Percentiles rank a stretch among this genome's conserved stretches.
These are phyloP conservation scores for Channa striata DNA, from an alignment of 2,797 vertebrate species.

Conservation along the genomic window DNA sequence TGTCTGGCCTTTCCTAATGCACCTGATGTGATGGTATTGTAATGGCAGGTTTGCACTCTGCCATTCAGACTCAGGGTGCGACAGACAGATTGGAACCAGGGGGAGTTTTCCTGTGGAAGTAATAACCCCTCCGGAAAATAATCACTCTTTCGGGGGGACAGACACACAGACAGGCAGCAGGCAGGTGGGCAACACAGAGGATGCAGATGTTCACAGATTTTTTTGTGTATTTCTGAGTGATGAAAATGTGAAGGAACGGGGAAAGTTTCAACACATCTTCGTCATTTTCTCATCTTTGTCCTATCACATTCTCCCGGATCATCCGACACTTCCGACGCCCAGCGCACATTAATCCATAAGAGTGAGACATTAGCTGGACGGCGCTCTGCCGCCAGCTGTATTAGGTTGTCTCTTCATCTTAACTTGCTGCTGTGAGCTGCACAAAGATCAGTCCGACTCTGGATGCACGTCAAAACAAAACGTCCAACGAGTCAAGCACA, in stretches of 20 bases:
- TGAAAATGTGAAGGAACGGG: too few species aligned
- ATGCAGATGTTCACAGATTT: conserved; percentile 22
- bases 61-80: conserved; percentile 3
- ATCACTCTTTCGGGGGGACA: conserved; percentile 19
- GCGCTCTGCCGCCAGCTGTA: conserved; percentile 22
- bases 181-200: background rate
- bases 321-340: conserved; percentile 15
- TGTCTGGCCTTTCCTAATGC: conserved; percentile 21
- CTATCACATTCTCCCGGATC: conserved; percentile 17
- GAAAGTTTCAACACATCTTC: background rate
- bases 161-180: background rate
- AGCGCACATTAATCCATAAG: conserved; percentile 42
- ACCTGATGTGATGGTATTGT: conserved; percentile 42
- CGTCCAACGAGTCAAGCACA: conserved; percentile 6
- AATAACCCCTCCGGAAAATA: conserved; percentile 48
- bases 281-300: background rate
- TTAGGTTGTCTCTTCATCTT: conserved; percentile 36
- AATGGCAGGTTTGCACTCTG: conserved; percentile 42
- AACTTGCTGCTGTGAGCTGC: conserved; percentile 26
- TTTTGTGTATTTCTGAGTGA: too few species aligned
- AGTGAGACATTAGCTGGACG: conserved; percentile 42
- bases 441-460: conserved; percentile 21
- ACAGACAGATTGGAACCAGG: conserved; percentile 31
- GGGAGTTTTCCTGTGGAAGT: conserved; percentile 39
- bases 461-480: conserved; percentile 29